Evolutionary conservation across 2,888 invertebrate genomes (phyloP), one percentile per base, ranked within the genome.

Genomic region (Epiblema foenella): DNA sequence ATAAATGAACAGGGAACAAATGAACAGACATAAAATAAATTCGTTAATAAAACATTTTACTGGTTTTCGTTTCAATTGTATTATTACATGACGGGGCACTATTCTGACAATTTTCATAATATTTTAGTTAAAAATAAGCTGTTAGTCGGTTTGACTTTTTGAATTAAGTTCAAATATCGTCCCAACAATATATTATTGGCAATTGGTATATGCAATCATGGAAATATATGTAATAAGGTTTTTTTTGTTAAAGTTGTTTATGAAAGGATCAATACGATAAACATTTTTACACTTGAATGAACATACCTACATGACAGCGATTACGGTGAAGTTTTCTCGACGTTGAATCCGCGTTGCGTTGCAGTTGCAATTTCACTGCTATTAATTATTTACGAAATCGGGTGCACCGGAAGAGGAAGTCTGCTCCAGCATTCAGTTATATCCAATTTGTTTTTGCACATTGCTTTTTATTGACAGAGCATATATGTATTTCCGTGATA

Each of bases 61-160:
- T 69, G 74, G 75, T 72, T 78, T 79, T 75, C 76, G 65, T 72
- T 79, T 75, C 68, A 73, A 69, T 80, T 80, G 46, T 46, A 46
- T 78, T 78, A 80, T 77, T 77, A 76, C n/a, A 52, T 64, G 52
- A 10, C 64, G 39, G 5, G 20, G 39, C 11, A 11, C 11, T 64
- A 64, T 64, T 64, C 52, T 42, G 64, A 2, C 46, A 20, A 42
- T 20, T 60, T 49, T 46, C n/a, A 17, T 49, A 33, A 37, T 29
- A n/a, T 33, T 57, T 57, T 17, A 18, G 51, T 20, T 51, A 10
- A 2, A n/a, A n/a, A n/a, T n/a, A n/a, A n/a, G n/a, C n/a, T n/a
- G n/a, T n/a, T n/a, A n/a, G n/a, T n/a, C n/a, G n/a, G n/a, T n/a
- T n/a, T n/a, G n/a, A n/a, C n/a, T n/a, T n/a, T n/a, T n/a, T n/a